Conservation (phyloP, 2,888 invertebrate genomes). For the Hypolimnas misippus region DNA sequence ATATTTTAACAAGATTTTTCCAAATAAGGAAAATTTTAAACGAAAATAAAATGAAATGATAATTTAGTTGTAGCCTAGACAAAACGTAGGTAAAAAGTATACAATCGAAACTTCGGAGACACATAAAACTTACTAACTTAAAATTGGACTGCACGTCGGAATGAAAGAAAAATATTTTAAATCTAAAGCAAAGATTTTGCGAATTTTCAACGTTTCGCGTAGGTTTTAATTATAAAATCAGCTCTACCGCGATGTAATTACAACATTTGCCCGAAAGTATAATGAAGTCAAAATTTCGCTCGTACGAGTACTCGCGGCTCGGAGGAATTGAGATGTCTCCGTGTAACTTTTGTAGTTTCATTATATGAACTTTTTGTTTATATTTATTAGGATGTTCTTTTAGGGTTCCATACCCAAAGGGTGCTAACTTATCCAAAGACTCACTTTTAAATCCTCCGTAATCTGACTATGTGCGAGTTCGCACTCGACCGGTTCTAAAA, state of each 20-base stretch:
- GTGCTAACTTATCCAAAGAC: no score
- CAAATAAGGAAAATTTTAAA: no score
- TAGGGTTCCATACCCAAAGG: no score
- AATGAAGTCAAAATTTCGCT: conserved; percentile 38
- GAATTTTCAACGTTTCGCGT: conserved; percentile 27
- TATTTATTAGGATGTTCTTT: no score
- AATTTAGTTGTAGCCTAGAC: no score
- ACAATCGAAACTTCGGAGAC: neutral
- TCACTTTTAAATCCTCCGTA: no score
- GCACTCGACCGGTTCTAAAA: no score
- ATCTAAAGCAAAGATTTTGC: conserved; percentile 14
- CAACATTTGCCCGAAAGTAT: conserved; percentile 39
- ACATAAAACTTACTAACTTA: neutral
- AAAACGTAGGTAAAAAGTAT: no score
- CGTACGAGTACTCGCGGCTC: conserved; percentile 22
- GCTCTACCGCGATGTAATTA: conserved; percentile 39
- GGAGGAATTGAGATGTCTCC: conserved; percentile 11
- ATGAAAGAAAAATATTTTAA: conserved; percentile 9
- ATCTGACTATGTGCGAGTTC: no score
- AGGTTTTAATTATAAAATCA: conserved; percentile 35
- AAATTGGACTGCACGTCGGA: neutral
- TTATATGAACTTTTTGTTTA: neutral
- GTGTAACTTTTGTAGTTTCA: neutral
- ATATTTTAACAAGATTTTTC: no score
- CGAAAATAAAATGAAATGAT: no score